Base-by-base conservation (phyloP, 2,797 vertebrate species). In the Cryptoblepharus egeriae region DNA sequence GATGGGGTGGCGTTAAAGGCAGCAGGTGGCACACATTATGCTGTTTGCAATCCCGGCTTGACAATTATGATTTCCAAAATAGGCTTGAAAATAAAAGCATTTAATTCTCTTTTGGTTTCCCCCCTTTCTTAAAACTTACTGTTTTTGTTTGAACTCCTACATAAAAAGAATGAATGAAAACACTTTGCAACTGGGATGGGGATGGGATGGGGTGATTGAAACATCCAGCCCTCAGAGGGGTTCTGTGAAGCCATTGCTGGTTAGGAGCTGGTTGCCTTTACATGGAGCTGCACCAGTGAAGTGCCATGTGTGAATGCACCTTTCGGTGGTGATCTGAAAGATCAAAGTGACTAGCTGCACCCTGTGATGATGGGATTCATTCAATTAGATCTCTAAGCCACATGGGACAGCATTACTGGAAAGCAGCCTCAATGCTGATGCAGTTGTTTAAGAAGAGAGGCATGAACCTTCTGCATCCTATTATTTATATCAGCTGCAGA, bases 51-150 rank as follows among this genome's bases (percentile, higher is more conserved):
- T 67, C 22, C 5, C 37, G 13, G 55, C 68, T 6, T 85, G 26
- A 88, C 84, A 84, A 79, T 80, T 72, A 30, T 32, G 10, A 39
- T 69, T 68, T 74, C 12, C 20, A 78, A 61, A 85, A 82, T 49
- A 67, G 9, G 77, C 65, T 88, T 86, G 78, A 32, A 52, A 20
- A 0, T 42, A 74, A 26, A 12, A 11, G 63, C 0, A 52, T 75
- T 87, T 81, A 0, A 1, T 28, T 64, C 1, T 74, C 68, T 88
- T 90, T 39, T 58, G 65, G 35, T 79, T 70, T 37, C 4, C 15
- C 15, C 49, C 45, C 13, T 49, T 49, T 32, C 37, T 39, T 58
- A 37, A 52, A 70, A 68, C 70, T 61, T 75, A 69, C 79, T 85
- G 57, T 86, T 37, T 84, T 85, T 3, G 5, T 88, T 85, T 37